These are phyloP conservation scores for Porites divaricata DNA, from an alignment of 92 coral and sea anemone species.

Conservation along the genomic window DNA sequence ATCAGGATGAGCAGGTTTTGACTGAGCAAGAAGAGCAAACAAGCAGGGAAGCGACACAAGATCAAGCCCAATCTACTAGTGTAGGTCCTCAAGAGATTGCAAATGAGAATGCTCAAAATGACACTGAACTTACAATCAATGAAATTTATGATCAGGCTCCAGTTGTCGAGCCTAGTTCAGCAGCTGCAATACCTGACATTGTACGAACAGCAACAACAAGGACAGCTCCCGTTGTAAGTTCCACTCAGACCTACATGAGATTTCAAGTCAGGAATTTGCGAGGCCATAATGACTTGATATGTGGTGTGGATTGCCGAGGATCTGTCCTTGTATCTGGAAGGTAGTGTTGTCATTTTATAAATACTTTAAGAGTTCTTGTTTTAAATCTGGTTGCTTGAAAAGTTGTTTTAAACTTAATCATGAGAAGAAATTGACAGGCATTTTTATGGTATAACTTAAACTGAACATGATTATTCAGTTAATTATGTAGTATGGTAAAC, in stretches of 20 bases:
- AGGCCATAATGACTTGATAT: conserved; percentile 91
- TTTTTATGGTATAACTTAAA: not conserved
- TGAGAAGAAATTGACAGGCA: not conserved
- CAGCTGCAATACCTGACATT: not conserved
- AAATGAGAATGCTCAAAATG: not conserved
- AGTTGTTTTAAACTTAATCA: not conserved
- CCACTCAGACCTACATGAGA: conserved; percentile 18
- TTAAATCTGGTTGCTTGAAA: not conserved
- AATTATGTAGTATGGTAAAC: not conserved
- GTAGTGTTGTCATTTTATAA: conserved; percentile 46
- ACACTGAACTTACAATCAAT: not conserved
- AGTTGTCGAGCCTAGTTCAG: not conserved
- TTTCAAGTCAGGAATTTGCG: conserved; percentile 76
- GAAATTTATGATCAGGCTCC: conserved; percentile 5
- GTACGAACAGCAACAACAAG: not conserved
- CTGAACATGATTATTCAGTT: not conserved
- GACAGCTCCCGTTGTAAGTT: not conserved
- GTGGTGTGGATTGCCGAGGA: conserved; percentile 74
- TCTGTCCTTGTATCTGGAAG: conserved; percentile 89
- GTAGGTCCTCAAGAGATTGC: conserved; percentile 6
- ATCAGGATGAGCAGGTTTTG: conserved; percentile 26
- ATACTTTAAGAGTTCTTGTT: not conserved
- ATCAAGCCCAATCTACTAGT: not conserved
- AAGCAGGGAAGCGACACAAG: not conserved
- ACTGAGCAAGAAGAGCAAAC: conserved; percentile 10